phyloP scores from a whole-genome alignment of 2,888 invertebrate species.

The Lacanobia wlatinum region DNA sequence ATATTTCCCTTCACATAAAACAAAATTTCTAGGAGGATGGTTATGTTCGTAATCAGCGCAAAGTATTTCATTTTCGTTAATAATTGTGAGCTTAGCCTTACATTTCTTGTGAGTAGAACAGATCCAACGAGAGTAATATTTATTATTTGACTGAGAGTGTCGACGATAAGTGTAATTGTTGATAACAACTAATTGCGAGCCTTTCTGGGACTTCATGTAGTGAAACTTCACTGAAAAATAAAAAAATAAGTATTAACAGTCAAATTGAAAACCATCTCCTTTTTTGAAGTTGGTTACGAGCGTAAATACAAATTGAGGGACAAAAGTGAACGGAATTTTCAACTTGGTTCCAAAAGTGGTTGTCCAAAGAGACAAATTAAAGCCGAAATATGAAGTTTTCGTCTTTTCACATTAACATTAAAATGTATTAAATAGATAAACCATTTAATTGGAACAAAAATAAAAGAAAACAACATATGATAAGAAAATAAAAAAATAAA shows the following conservation, averaged over 20 bases:
- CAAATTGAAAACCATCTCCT: not conserved
- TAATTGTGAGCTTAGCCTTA: not conserved
- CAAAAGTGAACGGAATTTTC: no score
- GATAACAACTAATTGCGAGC: conserved; percentile 7
- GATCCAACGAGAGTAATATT: conserved; percentile 12
- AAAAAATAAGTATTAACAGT: not conserved
- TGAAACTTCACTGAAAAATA: conserved; percentile 19
- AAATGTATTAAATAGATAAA: not conserved
- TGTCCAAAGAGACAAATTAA: no score
- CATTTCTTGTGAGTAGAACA: conserved; percentile 30
- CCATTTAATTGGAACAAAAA: not conserved
- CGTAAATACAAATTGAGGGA: not conserved
- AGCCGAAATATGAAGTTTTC: no score
- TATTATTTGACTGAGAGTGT: not conserved
- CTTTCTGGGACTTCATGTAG: conserved; percentile 3
- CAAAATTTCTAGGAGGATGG: not conserved
- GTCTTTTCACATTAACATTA: not conserved
- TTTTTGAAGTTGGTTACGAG: no score
- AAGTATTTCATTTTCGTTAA: conserved; percentile 7
- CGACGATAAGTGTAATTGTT: conserved; percentile 19
- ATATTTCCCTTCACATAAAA: not conserved
- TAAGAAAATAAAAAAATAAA: no score
- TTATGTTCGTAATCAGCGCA: not conserved
- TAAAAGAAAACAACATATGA: no score
- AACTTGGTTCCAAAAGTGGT: no score